A percentile compares a stretch with the other conserved stretches of the same genome.
Conservation (phyloP, 2,797 vertebrate genomes). For the Enteromius afrohamiltoni region DNA sequence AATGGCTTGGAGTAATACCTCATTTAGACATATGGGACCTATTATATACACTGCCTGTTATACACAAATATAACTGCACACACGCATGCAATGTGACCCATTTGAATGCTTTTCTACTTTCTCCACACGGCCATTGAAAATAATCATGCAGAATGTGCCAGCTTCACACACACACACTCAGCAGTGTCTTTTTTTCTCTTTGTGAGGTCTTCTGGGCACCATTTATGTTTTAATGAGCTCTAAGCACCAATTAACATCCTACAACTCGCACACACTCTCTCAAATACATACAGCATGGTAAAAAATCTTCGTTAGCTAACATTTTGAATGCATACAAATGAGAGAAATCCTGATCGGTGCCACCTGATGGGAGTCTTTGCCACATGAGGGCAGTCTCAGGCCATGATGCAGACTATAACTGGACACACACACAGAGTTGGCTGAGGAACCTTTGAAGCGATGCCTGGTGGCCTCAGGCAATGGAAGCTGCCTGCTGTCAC, state of each 20-base stretch:
- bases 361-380: not conserved
- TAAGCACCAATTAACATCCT: conserved; percentile 25
- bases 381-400: conserved; percentile 50
- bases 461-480: conserved; percentile 65
- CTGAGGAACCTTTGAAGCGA: conserved; percentile 27
- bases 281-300: not conserved
- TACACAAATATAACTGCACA: conserved; percentile 30
- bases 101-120: conserved; percentile 7
- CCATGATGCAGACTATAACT: not conserved
- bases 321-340: not conserved
- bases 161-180: conserved; percentile 14
- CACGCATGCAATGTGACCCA: conserved; percentile 33
- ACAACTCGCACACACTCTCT: not conserved
- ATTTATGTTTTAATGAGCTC: conserved; percentile 19
- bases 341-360: not conserved
- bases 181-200: not conserved
- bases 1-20: conserved; percentile 55
- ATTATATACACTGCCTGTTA: conserved; percentile 70
- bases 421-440: conserved; percentile 38
- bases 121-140: conserved; percentile 22
- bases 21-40: conserved; percentile 69
- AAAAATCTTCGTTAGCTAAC: not conserved
- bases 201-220: conserved; percentile 29
- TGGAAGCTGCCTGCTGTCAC: conserved; percentile 74
- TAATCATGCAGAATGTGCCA: conserved; percentile 13